These are phyloP conservation scores for Melitaea cinxia DNA, from an alignment of 1,140 invertebrate genomes.

Conservation along the genomic window DNA sequence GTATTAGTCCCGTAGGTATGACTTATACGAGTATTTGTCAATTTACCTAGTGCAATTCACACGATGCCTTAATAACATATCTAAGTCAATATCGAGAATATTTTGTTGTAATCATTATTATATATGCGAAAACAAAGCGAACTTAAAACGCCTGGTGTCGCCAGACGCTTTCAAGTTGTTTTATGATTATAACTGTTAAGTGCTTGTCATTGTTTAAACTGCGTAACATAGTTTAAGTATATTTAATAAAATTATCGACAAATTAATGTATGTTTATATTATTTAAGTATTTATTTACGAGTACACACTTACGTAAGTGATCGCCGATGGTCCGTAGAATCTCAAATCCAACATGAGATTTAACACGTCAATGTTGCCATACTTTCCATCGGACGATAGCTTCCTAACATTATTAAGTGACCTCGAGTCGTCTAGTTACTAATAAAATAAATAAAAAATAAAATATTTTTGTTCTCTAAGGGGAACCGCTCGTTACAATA, in stretches of 20 bases:
- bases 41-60: slow-evolving; percentile 79
- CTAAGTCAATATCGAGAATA: slow-evolving; percentile 77
- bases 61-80: slow-evolving; percentile 81
- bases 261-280: slow-evolving; percentile 66
- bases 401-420: slow-evolving; percentile 70
- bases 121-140: slow-evolving; percentile 17
- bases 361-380: slow-evolving; percentile 57
- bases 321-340: slow-evolving; percentile 39
- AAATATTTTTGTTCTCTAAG: slow-evolving; percentile 74
- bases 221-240: slow-evolving; percentile 67
- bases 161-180: slow-evolving; percentile 30
- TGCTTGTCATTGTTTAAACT: slow-evolving; percentile 66
- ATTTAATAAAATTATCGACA: slow-evolving; percentile 52
- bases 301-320: slow-evolving; percentile 31
- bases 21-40: slow-evolving; percentile 52
- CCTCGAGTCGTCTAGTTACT: slow-evolving; percentile 69
- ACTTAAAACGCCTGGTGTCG: slow-evolving; percentile 15
- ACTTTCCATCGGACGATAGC: slow-evolving; percentile 52
- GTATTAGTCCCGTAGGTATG: slow-evolving; percentile 68
- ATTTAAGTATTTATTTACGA: slow-evolving; percentile 75
- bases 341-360: slow-evolving; percentile 35
- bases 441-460: slow-evolving; percentile 66
- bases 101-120: slow-evolving; percentile 57
- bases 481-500: slow-evolving; percentile 67
- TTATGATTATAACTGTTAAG: slow-evolving; percentile 39